phyloP scores from a whole-genome alignment of 2,797 vertebrate genomes.

The Taeniopygia guttata region DNA sequence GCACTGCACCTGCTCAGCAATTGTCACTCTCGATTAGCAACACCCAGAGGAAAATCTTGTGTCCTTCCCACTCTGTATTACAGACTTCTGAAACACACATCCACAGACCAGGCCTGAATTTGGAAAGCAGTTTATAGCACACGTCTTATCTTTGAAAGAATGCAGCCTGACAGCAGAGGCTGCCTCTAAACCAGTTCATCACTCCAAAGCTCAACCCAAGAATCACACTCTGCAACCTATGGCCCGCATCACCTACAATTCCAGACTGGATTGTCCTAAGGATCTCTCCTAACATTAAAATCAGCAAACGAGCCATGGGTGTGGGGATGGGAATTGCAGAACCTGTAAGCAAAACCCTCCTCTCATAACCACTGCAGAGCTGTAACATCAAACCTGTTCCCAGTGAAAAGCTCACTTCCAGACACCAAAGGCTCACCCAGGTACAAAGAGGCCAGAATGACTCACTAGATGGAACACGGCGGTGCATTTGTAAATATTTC shows the following conservation, averaged over 20 bases:
- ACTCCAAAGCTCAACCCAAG: neutral
- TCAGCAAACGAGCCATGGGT: fast-evolving
- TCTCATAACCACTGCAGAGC: neutral
- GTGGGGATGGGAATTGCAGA: neutral
- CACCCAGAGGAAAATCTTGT: neutral
- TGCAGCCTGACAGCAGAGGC: neutral
- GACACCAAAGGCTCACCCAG: neutral
- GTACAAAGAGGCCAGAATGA: neutral
- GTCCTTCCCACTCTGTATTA: neutral
- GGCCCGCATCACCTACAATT: neutral
- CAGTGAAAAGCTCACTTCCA: neutral
- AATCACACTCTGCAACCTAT: neutral
- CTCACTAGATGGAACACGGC: neutral
- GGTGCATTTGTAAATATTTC: neutral
- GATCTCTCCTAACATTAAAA: neutral
- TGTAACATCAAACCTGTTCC: neutral
- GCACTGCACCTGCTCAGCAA: neutral
- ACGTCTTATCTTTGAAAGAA: neutral
- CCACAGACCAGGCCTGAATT: neutral
- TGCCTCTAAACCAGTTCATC: neutral
- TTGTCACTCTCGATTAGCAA: neutral
- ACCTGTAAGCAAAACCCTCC: neutral
- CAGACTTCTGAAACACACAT: neutral
- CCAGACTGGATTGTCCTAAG: neutral
- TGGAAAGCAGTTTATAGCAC: neutral